phyloP scores from a whole-genome alignment of 2,797 vertebrate genomes.

The Sebastes steindachneri region DNA sequence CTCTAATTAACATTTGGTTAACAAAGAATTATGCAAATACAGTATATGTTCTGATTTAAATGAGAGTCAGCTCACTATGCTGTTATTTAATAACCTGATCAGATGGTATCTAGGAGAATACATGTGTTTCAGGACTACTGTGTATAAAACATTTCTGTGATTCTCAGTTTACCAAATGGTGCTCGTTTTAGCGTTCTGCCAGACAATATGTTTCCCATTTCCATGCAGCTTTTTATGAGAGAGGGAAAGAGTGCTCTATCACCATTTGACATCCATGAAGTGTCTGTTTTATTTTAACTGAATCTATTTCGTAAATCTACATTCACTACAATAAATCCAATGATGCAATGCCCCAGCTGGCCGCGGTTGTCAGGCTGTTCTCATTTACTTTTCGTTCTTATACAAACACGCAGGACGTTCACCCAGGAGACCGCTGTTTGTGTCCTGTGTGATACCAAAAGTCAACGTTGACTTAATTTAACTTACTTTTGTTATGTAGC shows the following conservation, averaged over 20 bases:
- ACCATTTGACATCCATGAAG: slow-evolving; percentile 27
- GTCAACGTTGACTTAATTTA: too few relatives aligned
- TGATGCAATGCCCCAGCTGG: not conserved
- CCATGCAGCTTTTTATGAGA: slow-evolving; percentile 37
- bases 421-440: too few relatives aligned
- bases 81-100: not conserved
- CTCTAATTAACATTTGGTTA: slow-evolving; percentile 22
- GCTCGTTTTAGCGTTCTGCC: not conserved
- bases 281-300: slow-evolving; percentile 17
- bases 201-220: slow-evolving; percentile 51
- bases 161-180: slow-evolving; percentile 9
- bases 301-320: slow-evolving; percentile 5
- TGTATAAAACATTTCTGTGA: not conserved
- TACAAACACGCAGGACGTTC: too few relatives aligned
- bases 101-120: not conserved
- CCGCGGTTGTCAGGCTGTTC: not conserved
- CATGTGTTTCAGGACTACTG: not conserved
- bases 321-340: not conserved
- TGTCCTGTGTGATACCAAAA: too few relatives aligned
- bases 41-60: not conserved
- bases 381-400: not conserved
- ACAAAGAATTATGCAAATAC: slow-evolving; percentile 23
- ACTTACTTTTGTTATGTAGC: not conserved
- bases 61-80: not conserved
- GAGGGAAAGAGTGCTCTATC: slow-evolving; percentile 11